These are phyloP conservation scores for Xestobium rufovillosum DNA, from an alignment of 2,888 invertebrate genomes.

Conservation along the genomic window DNA sequence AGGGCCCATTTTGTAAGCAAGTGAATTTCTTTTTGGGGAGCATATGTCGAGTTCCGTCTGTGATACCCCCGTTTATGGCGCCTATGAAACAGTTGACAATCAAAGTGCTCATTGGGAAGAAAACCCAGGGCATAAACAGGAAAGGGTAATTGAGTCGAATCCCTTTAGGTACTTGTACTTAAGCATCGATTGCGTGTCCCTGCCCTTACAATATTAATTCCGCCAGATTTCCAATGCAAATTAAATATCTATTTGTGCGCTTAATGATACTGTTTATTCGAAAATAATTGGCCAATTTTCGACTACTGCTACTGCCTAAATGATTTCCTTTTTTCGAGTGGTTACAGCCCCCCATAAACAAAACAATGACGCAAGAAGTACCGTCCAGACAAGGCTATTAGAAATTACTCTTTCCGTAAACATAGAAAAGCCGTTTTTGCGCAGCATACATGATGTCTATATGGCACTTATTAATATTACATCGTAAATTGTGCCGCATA, in stretches of 20 bases:
- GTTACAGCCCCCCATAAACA: no score
- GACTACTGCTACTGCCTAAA: conserved; percentile 27
- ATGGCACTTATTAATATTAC: conserved; percentile 32
- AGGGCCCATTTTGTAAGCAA: conserved; percentile 24
- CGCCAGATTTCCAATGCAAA: background rate
- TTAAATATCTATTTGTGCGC: background rate
- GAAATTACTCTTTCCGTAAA: no score
- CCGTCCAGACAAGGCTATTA: no score
- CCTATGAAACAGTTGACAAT: conserved; percentile 27
- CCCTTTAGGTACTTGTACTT: conserved; percentile 14
- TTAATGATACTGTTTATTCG: conserved; percentile 24
- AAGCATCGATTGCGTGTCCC: background rate
- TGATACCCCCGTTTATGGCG: conserved; percentile 25
- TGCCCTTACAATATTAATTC: no score
- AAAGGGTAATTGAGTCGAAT: conserved; percentile 22
- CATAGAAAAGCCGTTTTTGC: conserved; percentile 27
- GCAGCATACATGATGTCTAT: conserved; percentile 26
- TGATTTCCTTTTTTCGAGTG: conserved; percentile 29
- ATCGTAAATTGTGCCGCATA: conserved; percentile 28
- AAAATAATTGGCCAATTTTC: conserved; percentile 26
- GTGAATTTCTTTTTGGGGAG: conserved; percentile 23
- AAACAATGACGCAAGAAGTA: no score
- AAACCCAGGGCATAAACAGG: conserved; percentile 14
- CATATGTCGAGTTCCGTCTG: conserved; percentile 21
- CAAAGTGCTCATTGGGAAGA: conserved; percentile 20